phyloP scores from a whole-genome alignment of 2,797 vertebrate genomes.

The Scomberomorus guttatus region DNA sequence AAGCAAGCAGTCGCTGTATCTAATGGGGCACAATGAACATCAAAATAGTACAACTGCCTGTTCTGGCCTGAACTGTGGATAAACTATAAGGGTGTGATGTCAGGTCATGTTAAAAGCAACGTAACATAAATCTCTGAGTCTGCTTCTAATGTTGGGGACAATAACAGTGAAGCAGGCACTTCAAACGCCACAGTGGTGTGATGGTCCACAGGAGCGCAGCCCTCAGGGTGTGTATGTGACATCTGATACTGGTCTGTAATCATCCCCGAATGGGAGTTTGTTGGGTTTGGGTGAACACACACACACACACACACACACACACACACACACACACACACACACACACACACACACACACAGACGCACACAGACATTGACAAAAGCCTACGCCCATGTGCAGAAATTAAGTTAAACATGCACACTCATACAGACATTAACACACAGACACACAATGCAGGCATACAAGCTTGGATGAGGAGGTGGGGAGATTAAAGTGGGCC shows the following conservation, averaged over 20 bases:
- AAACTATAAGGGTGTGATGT: constrained; percentile 58
- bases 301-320: constrained; percentile 14
- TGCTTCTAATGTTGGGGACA: constrained; percentile 62
- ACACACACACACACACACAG: constrained; percentile 16
- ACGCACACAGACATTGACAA: constrained; percentile 34
- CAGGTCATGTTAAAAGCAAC: constrained; percentile 56
- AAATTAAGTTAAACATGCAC: constrained; percentile 52
- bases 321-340: neutral
- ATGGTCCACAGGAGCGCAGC: constrained; percentile 76
- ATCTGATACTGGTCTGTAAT: constrained; percentile 72
- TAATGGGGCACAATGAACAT: constrained; percentile 30
- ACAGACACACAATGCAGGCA: constrained; percentile 30
- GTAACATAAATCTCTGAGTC: constrained; percentile 54
- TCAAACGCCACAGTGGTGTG: constrained; percentile 66
- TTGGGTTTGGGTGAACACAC: constrained; percentile 57
- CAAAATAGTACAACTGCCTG: constrained; percentile 13
- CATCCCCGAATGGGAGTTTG: constrained; percentile 68
- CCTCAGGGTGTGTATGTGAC: constrained; percentile 64
- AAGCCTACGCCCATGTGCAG: constrained; percentile 56
- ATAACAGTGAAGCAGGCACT: constrained; percentile 60
- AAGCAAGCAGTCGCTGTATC: constrained; percentile 21
- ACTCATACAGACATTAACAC: constrained; percentile 32
- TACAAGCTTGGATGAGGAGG: constrained; percentile 32
- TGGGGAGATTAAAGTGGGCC: constrained; percentile 64
- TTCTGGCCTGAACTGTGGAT: constrained; percentile 35